phyloP scores from a whole-genome alignment of 2,113 vertebrate genomes.

The Empidonax alnorum region DNA sequence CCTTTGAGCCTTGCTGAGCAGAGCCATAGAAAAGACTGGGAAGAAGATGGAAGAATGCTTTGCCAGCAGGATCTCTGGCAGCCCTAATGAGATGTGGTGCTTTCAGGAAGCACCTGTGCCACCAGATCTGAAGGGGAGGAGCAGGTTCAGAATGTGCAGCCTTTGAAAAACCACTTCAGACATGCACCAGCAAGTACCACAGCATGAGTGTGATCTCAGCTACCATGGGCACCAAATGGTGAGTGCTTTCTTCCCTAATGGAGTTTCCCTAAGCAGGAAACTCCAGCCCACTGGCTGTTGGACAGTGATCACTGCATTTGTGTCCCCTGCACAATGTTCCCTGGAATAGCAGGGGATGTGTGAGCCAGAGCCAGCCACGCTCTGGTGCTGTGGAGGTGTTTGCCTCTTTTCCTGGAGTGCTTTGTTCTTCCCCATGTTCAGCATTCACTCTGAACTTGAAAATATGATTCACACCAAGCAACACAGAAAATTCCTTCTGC shows the following conservation, averaged over 20 bases:
- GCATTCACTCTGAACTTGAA: neutral
- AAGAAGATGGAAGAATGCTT: neutral
- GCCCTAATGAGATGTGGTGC: neutral
- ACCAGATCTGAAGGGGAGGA: neutral
- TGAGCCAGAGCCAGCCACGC: neutral
- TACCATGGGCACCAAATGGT: accelerated
- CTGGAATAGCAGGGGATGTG: neutral
- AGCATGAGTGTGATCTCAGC: neutral
- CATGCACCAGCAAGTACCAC: neutral
- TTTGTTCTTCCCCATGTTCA: neutral
- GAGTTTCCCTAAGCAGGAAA: neutral
- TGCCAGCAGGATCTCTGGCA: neutral
- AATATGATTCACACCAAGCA: neutral
- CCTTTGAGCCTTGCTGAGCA: neutral
- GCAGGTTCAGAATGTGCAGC: neutral
- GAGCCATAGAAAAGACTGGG: accelerated
- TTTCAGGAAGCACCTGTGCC: neutral
- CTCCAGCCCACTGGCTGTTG: neutral
- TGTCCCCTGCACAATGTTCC: accelerated
- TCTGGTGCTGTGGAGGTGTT: neutral
- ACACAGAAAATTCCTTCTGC: neutral
- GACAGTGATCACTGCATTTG: neutral
- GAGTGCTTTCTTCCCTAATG: accelerated
- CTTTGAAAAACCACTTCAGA: neutral
- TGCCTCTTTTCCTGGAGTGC: neutral